Base-by-base conservation (phyloP, 1,140 invertebrate genomes). In the Micrasema minimum region DNA sequence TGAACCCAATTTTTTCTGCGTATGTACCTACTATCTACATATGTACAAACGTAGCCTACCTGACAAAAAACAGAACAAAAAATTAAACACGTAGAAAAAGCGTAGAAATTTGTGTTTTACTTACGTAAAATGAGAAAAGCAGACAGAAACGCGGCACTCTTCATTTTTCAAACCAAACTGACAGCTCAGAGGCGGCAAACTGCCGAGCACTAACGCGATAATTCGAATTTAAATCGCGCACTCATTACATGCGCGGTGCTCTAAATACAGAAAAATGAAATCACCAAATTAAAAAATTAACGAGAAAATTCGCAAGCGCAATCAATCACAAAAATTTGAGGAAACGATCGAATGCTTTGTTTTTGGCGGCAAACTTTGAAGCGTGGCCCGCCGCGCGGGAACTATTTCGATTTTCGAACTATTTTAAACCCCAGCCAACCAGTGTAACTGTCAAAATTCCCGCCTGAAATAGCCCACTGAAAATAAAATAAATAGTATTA, bases 161-260 rank as follows among this genome's bases (percentile, higher is more conserved):
- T 64, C 61, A 64, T 64, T 64, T 61, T 64, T 46, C 38, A 64
- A 45, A 31, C 2, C 23, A 31, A 48, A 64, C 38, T 64, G 61
- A 46, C 61, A 64, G 61, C 61, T 20, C 9, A 16, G 41, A 23
- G 6, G 41, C 41, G 22, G 41, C 18, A 46, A 46, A 46, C 10
- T 9, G 61, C 12, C 26, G 2, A 57, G 4, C 53, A 35, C 41
- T 46, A 62, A 22, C 43, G 20, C n/a, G 26, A 62, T 45, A n/a
- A 20, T 43, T 18, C 59, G 23, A 46, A 64, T 23, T 64, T 46
- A 46, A 46, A 46, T 14, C 6, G 11, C 61, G 41, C 61, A 45
- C 41, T 31, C 61, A 64, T 64, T 46, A 64, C 45, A 26, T 41
- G 6, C 45, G 45, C 16, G 2, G 16, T 2, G 3, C 3, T 43